Evolutionary conservation across 2,113 vertebrate species (phyloP).

Genomic region (Sigmodon hispidus): DNA sequence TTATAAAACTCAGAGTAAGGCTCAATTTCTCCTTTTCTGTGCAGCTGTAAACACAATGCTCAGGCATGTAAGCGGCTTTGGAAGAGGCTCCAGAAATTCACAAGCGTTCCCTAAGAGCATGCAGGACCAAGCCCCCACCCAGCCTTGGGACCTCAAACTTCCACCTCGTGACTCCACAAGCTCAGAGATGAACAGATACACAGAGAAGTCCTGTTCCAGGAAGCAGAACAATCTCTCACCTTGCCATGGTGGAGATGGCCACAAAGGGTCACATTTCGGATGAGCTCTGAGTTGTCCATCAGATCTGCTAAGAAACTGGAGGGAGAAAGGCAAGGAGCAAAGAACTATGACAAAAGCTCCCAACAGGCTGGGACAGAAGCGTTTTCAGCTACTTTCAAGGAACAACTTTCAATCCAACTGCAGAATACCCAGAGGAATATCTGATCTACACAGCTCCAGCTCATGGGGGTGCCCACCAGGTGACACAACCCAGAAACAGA

Average conservation of each 20-base stretch:
- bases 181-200: not conserved
- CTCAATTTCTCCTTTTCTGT: conserved; percentile 34
- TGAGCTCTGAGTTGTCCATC: conserved; percentile 98
- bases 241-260: conserved; percentile 99
- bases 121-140: not conserved
- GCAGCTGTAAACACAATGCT: conserved; percentile 28
- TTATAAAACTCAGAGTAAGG: conserved; percentile 54
- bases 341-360: not conserved
- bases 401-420: not conserved
- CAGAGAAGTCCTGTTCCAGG: conserved; percentile 10
- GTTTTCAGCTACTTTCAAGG: not conserved
- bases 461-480: not conserved
- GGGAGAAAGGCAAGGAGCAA: conserved; percentile 53
- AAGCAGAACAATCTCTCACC: conserved; percentile 81
- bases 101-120: not conserved
- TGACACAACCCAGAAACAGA: not conserved
- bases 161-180: not conserved
- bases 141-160: not conserved
- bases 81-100: conserved; percentile 18
- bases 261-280: conserved; percentile 97
- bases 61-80: conserved; percentile 22
- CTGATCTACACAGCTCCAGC: not conserved
- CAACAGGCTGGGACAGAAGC: not conserved
- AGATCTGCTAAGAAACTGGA: conserved; percentile 96
- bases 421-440: not conserved